Percentiles rank a stretch among this genome's conserved stretches.
phyloP scores from a whole-genome alignment of 2,888 invertebrate species.

The Empis stercorea region DNA sequence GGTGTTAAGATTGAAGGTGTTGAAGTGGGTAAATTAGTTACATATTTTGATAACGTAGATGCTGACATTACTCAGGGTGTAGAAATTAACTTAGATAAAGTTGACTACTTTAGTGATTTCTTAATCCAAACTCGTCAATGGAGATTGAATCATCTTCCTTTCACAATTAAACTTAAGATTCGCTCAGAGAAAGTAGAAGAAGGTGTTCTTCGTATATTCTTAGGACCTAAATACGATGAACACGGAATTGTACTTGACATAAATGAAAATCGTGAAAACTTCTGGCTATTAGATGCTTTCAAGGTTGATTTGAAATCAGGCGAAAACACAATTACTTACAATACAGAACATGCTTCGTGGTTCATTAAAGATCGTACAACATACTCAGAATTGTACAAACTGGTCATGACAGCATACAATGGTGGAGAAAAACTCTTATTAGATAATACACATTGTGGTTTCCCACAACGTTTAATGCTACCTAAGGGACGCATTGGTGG shows the following conservation, averaged over 20 bases:
- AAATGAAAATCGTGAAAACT: conserved; percentile 46
- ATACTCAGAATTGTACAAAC: conserved; percentile 49
- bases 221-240: conserved; percentile 56
- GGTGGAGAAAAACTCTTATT: conserved; percentile 41
- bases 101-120: conserved; percentile 22
- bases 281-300: conserved; percentile 52
- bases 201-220: conserved; percentile 50
- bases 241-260: conserved; percentile 43
- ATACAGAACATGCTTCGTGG: conserved; percentile 51
- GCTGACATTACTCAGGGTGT: conserved; percentile 47
- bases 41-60: conserved; percentile 52
- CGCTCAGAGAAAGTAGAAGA: conserved; percentile 43
- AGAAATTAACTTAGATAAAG: conserved; percentile 28
- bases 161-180: conserved; percentile 43
- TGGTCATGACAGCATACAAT: conserved; percentile 35
- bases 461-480: conserved; percentile 56
- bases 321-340: conserved; percentile 52
- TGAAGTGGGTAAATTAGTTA: conserved; percentile 46
- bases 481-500: conserved; percentile 59
- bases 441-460: conserved; percentile 47
- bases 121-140: conserved; percentile 43
- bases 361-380: conserved; percentile 49
- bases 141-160: conserved; percentile 52
- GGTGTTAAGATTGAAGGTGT: conserved; percentile 49
- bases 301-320: conserved; percentile 47